Evolutionary conservation across 1,140 invertebrate genomes (phyloP), one percentile per base, ranked within the genome.

Genomic region (Helicoverpa armigera): DNA sequence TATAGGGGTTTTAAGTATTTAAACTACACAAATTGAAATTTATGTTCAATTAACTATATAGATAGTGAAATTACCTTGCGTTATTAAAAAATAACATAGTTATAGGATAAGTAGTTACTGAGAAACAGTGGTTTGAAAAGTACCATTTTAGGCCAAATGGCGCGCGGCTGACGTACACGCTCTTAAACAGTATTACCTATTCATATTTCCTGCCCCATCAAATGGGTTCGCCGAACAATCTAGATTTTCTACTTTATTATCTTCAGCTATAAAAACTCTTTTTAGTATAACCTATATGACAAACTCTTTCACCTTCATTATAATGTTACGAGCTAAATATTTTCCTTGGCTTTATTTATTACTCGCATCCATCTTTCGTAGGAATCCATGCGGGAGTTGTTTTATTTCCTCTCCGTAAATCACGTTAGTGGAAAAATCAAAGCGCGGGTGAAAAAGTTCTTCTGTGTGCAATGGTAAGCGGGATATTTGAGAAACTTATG

Each of bases 321-420:
- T 14, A 73, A 58, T 43, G 53, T 72, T 31, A 23, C 5, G 12
- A 54, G 48, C 43, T 50, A 69, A 72, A 72, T 72, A 72, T 72
- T 72, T 48, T 11, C 69, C n/a, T 13, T n/a, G 29, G 14, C 29
- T 61, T 75, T 65, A 69, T 70, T 56, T 60, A 58, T 83, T 43
- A 61, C 35, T 69, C 23, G 35, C 35, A 79, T 83, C 53, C 18
- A 79, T 54, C 18, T 81, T 78, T 83, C 72, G 70, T 81, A 94
- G 92, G 91, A 91, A 82, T 90, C 91, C 29, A 94, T 94, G 90
- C 84, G 91, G 43, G 91, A 94, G 76, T 82, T 94, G 35, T 92
- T 94, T 86, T 94, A 94, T 84, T 94, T 94, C 73, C 83, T 94
- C 48, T 90, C 91, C 3, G 91, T 92, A 18, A 94, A 94, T 87